Evolutionary conservation across 2,797 vertebrate species (phyloP).

Genomic region (Phrynocephalus vlangalii): DNA sequence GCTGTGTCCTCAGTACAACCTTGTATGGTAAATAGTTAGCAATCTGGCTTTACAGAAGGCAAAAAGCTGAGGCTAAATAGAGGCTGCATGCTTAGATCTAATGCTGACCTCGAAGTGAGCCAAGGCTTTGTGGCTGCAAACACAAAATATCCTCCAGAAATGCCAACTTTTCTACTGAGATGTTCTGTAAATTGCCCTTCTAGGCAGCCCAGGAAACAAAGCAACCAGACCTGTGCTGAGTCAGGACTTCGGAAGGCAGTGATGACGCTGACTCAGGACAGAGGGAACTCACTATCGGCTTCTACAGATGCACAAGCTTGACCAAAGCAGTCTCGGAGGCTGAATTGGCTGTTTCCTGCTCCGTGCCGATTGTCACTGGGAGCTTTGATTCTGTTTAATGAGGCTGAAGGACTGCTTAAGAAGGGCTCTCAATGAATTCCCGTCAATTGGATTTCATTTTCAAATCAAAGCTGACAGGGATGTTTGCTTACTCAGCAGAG

Average conservation of each 20-base stretch:
- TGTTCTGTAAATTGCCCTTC: not conserved
- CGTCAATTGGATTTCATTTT: constrained; percentile 15
- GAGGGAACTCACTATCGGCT: not conserved
- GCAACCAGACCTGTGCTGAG: not conserved
- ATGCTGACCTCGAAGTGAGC: not conserved
- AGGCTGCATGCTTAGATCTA: not conserved
- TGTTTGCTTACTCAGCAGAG: not conserved
- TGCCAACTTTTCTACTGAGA: not conserved
- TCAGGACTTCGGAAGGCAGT: constrained; percentile 12
- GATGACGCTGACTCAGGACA: not conserved
- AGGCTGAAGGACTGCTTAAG: not conserved
- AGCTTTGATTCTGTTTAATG: constrained; percentile 28
- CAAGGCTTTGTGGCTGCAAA: not conserved
- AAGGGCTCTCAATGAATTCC: not conserved
- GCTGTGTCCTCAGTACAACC: not conserved
- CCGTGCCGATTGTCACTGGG: not conserved
- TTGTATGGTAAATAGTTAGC: not conserved
- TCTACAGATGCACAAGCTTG: not conserved
- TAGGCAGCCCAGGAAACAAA: not conserved
- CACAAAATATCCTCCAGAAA: not conserved
- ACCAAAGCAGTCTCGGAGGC: not conserved
- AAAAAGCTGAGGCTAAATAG: not conserved
- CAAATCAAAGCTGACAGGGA: not conserved
- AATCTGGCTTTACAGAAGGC: not conserved
- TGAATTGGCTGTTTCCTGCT: not conserved